These are phyloP conservation scores for Coecobrya sp. DNA, from an alignment of 2,888 invertebrate genomes.

Conservation along the genomic window DNA sequence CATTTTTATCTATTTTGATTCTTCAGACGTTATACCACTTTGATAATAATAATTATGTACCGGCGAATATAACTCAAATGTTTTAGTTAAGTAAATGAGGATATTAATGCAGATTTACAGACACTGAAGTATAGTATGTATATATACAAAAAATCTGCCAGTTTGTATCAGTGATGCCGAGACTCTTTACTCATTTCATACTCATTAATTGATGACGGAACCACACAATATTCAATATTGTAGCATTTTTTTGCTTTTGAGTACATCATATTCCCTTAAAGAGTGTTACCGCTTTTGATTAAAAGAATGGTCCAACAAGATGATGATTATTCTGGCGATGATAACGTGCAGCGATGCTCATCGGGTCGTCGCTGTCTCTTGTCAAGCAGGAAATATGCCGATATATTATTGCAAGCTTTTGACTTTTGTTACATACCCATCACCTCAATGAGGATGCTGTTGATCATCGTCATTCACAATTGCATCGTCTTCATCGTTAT, in stretches of 20 bases:
- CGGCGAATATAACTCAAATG: neutral
- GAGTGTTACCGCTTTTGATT: slow-evolving; percentile 38
- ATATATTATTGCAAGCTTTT: neutral
- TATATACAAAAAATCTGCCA: neutral
- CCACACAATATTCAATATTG: slow-evolving; percentile 10
- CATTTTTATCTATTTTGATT: neutral
- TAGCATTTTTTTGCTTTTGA: neutral
- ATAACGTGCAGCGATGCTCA: neutral
- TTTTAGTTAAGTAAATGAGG: slow-evolving; percentile 21
- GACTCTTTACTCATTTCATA: neutral
- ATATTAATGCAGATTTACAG: neutral
- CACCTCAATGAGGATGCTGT: neutral
- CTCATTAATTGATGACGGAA: slow-evolving; percentile 64
- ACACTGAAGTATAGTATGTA: too few species aligned
- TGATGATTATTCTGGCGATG: neutral
- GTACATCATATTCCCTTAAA: neutral
- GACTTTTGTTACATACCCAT: neutral
- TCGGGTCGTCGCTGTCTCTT: slow-evolving; percentile 12
- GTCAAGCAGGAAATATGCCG: slow-evolving; percentile 65
- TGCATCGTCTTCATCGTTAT: slow-evolving; percentile 38
- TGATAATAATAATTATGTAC: neutral
- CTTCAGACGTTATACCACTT: neutral
- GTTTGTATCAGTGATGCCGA: neutral
- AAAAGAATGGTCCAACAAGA: neutral
- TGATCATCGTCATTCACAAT: slow-evolving; percentile 10